These are phyloP conservation scores for Nycticorax nycticorax DNA, from an alignment of 2,113 vertebrate genomes.

Conservation along the genomic window DNA sequence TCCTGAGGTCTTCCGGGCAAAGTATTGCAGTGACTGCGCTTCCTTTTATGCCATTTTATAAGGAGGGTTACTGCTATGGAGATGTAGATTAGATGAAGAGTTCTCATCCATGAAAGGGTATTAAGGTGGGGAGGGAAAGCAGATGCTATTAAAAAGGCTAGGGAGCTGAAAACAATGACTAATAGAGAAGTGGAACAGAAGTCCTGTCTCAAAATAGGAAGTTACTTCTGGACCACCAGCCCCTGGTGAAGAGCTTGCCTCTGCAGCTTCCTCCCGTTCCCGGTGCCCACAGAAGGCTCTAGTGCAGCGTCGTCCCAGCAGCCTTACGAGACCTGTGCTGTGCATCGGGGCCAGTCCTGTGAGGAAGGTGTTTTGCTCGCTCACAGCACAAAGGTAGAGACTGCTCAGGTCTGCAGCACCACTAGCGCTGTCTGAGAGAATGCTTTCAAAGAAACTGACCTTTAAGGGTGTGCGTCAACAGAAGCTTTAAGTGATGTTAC, in stretches of 20 bases:
- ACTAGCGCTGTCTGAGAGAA: background rate
- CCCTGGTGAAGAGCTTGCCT: background rate
- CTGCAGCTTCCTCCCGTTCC: background rate
- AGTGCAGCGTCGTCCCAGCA: fast-evolving
- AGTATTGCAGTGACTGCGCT: background rate
- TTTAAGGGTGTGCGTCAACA: background rate
- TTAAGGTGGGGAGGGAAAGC: background rate
- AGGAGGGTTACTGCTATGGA: background rate
- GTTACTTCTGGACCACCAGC: background rate
- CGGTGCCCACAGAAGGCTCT: background rate
- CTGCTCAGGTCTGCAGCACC: background rate
- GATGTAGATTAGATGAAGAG: background rate
- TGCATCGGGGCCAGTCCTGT: fast-evolving
- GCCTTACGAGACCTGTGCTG: background rate
- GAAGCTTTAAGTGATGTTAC: background rate
- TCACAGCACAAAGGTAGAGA: background rate
- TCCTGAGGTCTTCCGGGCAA: background rate
- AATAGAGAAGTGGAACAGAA: background rate
- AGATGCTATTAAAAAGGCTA: background rate
- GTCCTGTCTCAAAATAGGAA: background rate
- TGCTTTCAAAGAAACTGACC: background rate
- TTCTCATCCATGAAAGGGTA: background rate
- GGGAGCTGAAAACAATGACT: background rate
- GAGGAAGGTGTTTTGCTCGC: background rate
- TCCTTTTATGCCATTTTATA: background rate